These are phyloP conservation scores for Semaprochilodus insignis DNA, from an alignment of 2,797 vertebrate genomes.

Conservation along the genomic window DNA sequence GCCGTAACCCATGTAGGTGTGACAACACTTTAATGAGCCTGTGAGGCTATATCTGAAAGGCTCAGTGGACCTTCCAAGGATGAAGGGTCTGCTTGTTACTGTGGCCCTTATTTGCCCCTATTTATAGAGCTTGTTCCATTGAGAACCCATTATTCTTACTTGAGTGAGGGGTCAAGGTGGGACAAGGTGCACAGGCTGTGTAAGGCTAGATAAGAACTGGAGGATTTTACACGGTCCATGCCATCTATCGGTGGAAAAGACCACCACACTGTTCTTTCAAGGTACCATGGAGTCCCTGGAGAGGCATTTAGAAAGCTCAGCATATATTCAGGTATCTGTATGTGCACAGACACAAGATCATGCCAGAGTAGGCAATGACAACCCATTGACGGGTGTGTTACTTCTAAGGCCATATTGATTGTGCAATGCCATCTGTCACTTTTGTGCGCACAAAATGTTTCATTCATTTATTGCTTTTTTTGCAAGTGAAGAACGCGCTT, in stretches of 20 bases:
- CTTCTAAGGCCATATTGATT: too few relatives aligned
- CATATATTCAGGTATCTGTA: too few relatives aligned
- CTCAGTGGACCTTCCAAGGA: neutral
- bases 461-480: too few relatives aligned
- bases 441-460: too few relatives aligned
- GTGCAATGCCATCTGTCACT: too few relatives aligned
- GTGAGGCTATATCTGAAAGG: neutral
- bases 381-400: neutral
- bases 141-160: slow-evolving; percentile 1
- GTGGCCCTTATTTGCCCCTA: slow-evolving; percentile 6
- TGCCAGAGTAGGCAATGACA: neutral
- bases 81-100: neutral
- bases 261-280: neutral
- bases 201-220: neutral
- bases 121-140: neutral
- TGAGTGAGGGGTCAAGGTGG: slow-evolving; percentile 11
- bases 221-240: neutral
- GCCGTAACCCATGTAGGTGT: neutral
- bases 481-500: too few relatives aligned
- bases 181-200: neutral
- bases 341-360: neutral
- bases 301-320: neutral
- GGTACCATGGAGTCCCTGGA: neutral
- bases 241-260: neutral
- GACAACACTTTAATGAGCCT: neutral